Evolutionary conservation across 2,113 vertebrate genomes (phyloP), one percentile per base, ranked within the genome.

Genomic region (Ceratotherium simum): DNA sequence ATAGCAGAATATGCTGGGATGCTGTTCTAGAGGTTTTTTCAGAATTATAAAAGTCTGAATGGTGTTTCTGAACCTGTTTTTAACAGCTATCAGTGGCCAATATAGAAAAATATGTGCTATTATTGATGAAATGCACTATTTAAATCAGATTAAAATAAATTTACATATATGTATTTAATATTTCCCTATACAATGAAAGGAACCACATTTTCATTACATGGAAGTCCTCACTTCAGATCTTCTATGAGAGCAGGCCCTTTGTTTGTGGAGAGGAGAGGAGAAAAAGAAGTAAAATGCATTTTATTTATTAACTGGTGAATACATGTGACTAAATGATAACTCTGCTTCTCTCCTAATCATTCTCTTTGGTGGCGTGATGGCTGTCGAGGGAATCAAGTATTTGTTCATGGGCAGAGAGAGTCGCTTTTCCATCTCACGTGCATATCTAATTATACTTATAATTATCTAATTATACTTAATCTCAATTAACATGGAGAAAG

Each of bases 261-360:
- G 33, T 83, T 10, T 90, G 46, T 73, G 18, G 31, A 93, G 0
- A 95, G n/a, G 25, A 82, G 8, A 3, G 21, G 9, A 80, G 48
- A 60, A 20, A 69, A 80, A 69, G 48, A 72, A 42, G 25, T 27
- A 21, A 88, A 72, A 72, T 70, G 6, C 20, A 60, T 51, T 96
- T 75, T 56, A 46, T 48, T 88, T 92, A 76, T 70, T 92, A 96
- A 75, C n/a, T 90, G 97, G n/a, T 85, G 14, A 93, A 85, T 46
- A 12, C 58, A 88, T 70, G 11, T 80, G 65, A 85, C 23, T 75
- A 80, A 69, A 60, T 75, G 51, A 69, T 60, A 79, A 67, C 8
- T 89, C 2, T 67, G 9, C 48, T 72, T 80, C 20, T 88, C 39
- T 70, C 36, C 16, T 65, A 29, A 72, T 79, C 42, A 65, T 14